phyloP scores from a whole-genome alignment of 2,888 invertebrate genomes.

The Chrysotoxum bicinctum region DNA sequence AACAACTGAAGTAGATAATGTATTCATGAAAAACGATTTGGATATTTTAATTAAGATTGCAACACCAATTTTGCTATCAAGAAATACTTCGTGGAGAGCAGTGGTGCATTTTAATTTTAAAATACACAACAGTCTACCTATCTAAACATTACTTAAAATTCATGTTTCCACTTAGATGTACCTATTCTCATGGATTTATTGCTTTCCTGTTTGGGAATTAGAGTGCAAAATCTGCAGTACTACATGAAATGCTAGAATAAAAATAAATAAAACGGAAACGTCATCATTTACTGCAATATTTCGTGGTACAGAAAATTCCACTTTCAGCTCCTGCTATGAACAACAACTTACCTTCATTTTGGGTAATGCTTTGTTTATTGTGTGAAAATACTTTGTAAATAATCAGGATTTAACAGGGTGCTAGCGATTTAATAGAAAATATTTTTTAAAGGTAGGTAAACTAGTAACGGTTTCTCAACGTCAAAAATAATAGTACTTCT shows the following conservation, averaged over 20 bases:
- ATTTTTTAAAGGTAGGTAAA: too few species aligned
- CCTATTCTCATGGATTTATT: neutral
- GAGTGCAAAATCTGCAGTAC: slow-evolving; percentile 1
- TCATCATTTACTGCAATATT: neutral
- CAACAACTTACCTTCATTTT: neutral
- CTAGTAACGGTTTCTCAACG: too few species aligned
- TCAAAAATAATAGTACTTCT: too few species aligned
- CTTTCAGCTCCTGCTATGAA: neutral
- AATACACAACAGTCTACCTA: neutral
- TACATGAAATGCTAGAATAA: neutral
- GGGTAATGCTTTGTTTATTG: neutral
- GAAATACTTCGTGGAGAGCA: neutral
- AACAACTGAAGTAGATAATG: too few species aligned
- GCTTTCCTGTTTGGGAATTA: neutral
- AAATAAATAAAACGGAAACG: neutral
- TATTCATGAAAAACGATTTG: too few species aligned
- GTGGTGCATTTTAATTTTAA: neutral
- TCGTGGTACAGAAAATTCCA: neutral
- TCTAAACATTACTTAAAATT: neutral
- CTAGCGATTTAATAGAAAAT: neutral
- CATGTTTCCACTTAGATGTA: neutral
- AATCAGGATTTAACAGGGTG: neutral
- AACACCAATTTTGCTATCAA: too few species aligned
- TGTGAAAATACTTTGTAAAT: neutral
- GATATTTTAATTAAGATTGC: too few species aligned